Evolutionary conservation across 1,140 invertebrate species (phyloP), one percentile per base, ranked within the genome.

Genomic region (Zaprionus tsacasi): DNA sequence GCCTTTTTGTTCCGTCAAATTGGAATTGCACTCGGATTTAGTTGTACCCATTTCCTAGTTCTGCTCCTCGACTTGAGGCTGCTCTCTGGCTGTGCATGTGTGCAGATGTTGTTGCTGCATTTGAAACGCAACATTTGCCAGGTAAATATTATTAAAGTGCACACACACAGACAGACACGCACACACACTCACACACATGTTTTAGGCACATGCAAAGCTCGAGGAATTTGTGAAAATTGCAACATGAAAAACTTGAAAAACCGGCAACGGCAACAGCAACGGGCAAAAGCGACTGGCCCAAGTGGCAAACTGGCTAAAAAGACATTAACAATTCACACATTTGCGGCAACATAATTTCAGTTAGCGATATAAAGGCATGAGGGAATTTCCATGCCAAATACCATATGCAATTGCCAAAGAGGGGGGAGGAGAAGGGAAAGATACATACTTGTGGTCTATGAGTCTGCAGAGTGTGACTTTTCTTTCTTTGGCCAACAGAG

Each of bases 301-400:
- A 73, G 69, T 72, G 77, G 70, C 61, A 73, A 76, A 71, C 81
- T 73, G 81, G 81, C 83, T 76, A 80, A 73, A 73, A 54, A 89
- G 77, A 89, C 81, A 86, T 89, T 89, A 88, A 80, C 83, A 88
- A 88, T 88, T 88, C 85, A 70, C 85, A 88, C 83, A 87, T 87
- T 87, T 87, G 82, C 77, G 59, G 83, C 83, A 80, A 71, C 83
- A 88, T 89, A 88, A 87, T 89, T 87, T 88, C 64, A 73, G 79
- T 79, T 67, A 68, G 80, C 60, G 65, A 80, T 78, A 85, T 36
- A 17, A 21, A 17, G 12, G 48, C 27, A n/a, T 17, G 6, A 13
- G 48, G 15, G 15, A 43, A 43, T 43, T 7, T 50, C 17, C 17
- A 50, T 21, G 45, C 45, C 17, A 17, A 36, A 63, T 52, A 21